These are phyloP conservation scores for Dinothrombium tinctorium DNA, from an alignment of 1,140 invertebrate species.

Conservation along the genomic window DNA sequence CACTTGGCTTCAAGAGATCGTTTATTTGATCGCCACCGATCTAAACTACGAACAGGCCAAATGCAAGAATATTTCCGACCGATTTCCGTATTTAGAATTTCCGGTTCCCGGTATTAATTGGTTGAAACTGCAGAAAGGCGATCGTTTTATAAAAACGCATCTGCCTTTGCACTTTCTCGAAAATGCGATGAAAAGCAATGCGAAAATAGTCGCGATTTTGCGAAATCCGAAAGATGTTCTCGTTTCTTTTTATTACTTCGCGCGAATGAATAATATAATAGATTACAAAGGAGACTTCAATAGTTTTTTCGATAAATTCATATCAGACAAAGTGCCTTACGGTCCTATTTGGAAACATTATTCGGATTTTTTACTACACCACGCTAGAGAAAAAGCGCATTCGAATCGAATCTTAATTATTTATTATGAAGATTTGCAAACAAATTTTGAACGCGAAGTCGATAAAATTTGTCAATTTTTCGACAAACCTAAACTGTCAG, in stretches of 20 bases:
- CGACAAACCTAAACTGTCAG: conserved; percentile 19
- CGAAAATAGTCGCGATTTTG: conserved; percentile 11
- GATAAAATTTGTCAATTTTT: conserved; percentile 24
- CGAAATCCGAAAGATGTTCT: conserved; percentile 27
- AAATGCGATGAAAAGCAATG: not conserved
- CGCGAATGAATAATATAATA: conserved; percentile 19
- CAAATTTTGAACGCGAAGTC: conserved; percentile 21
- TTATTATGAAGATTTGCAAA: conserved; percentile 13
- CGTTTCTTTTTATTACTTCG: conserved; percentile 27
- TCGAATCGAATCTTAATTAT: conserved; percentile 7
- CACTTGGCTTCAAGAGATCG: conserved; percentile 29
- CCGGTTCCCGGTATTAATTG: conserved; percentile 23
- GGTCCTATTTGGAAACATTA: conserved; percentile 13
- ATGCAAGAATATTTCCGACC: conserved; percentile 19
- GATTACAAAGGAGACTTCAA: conserved; percentile 44
- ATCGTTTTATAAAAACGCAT: conserved; percentile 26
- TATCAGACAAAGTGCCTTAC: conserved; percentile 30
- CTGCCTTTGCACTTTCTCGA: conserved; percentile 24
- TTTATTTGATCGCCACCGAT: conserved; percentile 23
- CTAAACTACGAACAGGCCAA: conserved; percentile 21
- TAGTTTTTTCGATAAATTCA: conserved; percentile 48
- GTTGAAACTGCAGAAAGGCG: conserved; percentile 17
- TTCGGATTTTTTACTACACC: conserved; percentile 8
- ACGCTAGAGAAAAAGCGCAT: conserved; percentile 2
- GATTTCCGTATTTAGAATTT: conserved; percentile 28